These are phyloP conservation scores for Karalla daura DNA, from an alignment of 2,797 vertebrate genomes.

Conservation along the genomic window DNA sequence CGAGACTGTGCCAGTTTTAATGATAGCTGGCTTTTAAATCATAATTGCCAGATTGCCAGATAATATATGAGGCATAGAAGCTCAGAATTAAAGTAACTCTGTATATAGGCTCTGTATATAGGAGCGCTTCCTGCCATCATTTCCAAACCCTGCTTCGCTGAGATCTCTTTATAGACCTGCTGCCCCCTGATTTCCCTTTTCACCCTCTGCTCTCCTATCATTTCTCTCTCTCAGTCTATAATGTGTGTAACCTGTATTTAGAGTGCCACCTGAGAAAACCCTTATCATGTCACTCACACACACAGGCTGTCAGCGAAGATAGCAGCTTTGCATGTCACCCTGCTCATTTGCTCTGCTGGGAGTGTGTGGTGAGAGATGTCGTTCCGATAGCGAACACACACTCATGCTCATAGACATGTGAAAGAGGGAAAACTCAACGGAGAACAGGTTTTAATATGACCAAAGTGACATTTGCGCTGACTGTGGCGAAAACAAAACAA, in stretches of 20 bases:
- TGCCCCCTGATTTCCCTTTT: conserved; percentile 24
- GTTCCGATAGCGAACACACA: conserved; percentile 15
- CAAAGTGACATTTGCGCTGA: conserved; percentile 18
- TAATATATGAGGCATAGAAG: neutral
- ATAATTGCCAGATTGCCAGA: neutral
- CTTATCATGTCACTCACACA: conserved; percentile 65
- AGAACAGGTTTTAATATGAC: conserved; percentile 17
- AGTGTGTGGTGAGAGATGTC: conserved; percentile 24
- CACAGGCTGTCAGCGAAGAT: conserved; percentile 52
- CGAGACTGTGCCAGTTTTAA: neutral
- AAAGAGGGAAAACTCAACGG: conserved; percentile 4
- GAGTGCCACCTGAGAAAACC: conserved; percentile 58
- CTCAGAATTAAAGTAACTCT: neutral
- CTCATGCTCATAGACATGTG: conserved; percentile 4
- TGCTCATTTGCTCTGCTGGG: conserved; percentile 48
- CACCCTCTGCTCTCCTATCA: neutral
- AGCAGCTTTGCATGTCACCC: conserved; percentile 46
- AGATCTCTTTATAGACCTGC: conserved; percentile 5
- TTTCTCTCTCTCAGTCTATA: conserved; percentile 22
- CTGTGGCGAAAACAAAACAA: neutral
- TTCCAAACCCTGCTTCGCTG: neutral
- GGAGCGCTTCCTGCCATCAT: neutral
- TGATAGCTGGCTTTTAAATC: neutral
- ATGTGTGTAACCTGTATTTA: conserved; percentile 54
- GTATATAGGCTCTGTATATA: neutral